Evolutionary conservation across 2,797 vertebrate genomes (phyloP), one percentile per base, ranked within the genome.

Genomic region (Neosalanx taihuensis): DNA sequence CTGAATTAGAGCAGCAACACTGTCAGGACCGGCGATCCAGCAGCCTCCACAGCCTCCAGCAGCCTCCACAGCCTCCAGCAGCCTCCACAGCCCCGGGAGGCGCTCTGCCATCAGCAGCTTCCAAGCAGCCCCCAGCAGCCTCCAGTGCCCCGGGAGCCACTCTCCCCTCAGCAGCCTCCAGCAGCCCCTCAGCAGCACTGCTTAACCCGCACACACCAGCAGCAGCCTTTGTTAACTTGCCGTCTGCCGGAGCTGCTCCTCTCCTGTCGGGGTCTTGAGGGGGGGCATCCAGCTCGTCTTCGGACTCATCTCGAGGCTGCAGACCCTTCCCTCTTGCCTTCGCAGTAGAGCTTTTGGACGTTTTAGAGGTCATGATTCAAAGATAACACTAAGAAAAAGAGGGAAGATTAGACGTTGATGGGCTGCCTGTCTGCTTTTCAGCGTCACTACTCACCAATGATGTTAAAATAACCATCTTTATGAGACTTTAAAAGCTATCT

Each of bases 281-380:
- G 87, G 90, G 83, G 73, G 87, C 85, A 84, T 89, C 87, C 88
- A 89, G 80, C 88, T 93, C 93, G 81, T 93, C 92, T 75, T 86
- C 90, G 70, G 91, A 93, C 76, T 91, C 89, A 90, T 92, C 89
- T 75, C 81, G 90, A 68, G 90, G 84, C 85, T 87, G 89, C 84
- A 92, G 90, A 83, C 90, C 90, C 82, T 88, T 93, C 87, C 91
- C 88, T 90, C 88, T 89, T 59, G 64, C 76, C 81, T 80, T 93
- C 78, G 90, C 93, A 30, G 92, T 92, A 37, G 95, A 95, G 83
- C 84, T 80, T 90, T 96, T 97, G 78, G 90, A 88, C 79, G 91
- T 93, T 90, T 92, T 96, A 70, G 92, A 92, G 84, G 94, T 93
- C 96, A 96, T 95, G 85, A 83, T 93, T 86, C 83, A 58, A 85